These are phyloP conservation scores for Phasianus colchicus DNA, from an alignment of 2,113 vertebrate species.

Conservation along the genomic window DNA sequence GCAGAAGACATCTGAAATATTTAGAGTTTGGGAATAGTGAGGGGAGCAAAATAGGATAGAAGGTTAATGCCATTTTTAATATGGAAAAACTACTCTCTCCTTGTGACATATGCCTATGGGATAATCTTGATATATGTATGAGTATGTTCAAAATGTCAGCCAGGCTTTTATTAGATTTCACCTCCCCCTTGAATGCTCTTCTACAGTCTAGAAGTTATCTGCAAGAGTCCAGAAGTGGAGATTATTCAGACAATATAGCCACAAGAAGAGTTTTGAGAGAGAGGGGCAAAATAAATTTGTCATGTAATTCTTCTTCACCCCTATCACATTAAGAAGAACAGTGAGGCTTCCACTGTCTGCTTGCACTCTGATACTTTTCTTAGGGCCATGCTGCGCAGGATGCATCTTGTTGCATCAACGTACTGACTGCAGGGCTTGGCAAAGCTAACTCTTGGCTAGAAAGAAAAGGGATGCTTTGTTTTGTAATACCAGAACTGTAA, in stretches of 20 bases:
- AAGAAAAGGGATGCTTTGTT: background rate
- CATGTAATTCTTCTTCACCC: conserved; percentile 4
- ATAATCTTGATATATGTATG: conserved; percentile 80
- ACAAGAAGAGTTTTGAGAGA: conserved; percentile 51
- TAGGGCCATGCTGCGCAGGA: background rate
- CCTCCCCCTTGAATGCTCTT: conserved; percentile 71
- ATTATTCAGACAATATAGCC: conserved; percentile 14
- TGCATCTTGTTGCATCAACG: background rate
- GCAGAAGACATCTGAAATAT: conserved; percentile 75
- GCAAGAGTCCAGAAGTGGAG: conserved; percentile 53
- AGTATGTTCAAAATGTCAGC: conserved; percentile 82
- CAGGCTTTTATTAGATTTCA: conserved; percentile 78
- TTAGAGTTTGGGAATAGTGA: conserved; percentile 78
- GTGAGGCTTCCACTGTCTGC: background rate
- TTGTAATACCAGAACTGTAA: background rate
- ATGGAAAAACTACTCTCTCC: conserved; percentile 80
- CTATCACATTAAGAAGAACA: conserved; percentile 20
- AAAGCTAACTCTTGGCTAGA: background rate
- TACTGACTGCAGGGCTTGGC: background rate
- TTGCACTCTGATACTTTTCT: background rate
- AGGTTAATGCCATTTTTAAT: conserved; percentile 84
- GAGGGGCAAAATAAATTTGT: conserved; percentile 35
- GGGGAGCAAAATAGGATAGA: conserved; percentile 70
- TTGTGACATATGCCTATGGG: conserved; percentile 78
- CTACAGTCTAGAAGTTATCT: conserved; percentile 54